Evolutionary conservation across 2,113 vertebrate genomes (phyloP), one percentile per base, ranked within the genome.

Genomic region (Malurus alboscapulatus): DNA sequence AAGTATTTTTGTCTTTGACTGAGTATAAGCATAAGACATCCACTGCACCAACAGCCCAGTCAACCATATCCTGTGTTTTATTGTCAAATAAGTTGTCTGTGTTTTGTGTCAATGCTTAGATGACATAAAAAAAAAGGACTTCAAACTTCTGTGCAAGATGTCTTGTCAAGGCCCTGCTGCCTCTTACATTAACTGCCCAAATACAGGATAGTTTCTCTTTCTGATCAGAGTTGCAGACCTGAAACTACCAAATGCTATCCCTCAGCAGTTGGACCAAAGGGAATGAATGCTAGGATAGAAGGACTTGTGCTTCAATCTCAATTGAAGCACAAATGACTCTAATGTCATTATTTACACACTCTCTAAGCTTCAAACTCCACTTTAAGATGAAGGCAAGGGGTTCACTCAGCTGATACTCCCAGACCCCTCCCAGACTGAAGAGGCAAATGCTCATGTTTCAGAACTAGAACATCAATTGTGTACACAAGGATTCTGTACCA

Each of bases 371-470:
- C 55, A 84, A 25, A 84, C 29, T 78, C 81, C 22, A 42, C 36
- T 38, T 77, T 88, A 10, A 74, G 34, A 8, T 66, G 42, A 89
- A 87, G 22, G 8, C 22, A 89, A 58, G 42, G 30, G 25, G 36
- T 42, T 92, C 44, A 59, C 24, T 68, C 32, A 7, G 24, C n/a
- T 65, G 72, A 26, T 77, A 78, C 4, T 38, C 38, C 7, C 94
- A 90, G 74, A 97, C 95, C 91, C 92, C 96, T 90, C 83, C 90
- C 84, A 86, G 83, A 40, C 89, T 97, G 71, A 96, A 98, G 32
- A 94, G 81, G 40, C 95, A 97, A 34, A 97, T 97, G 30, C 91
- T 97, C 6, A 48, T 94, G 25, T 98, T 98, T 96, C 96, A 97
- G 86, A 90, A 96, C 66, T 85, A 82, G 15, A 73, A 96, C 8